Conservation (phyloP, 2,888 invertebrate species). For the Callinectes sapidus region DNA sequence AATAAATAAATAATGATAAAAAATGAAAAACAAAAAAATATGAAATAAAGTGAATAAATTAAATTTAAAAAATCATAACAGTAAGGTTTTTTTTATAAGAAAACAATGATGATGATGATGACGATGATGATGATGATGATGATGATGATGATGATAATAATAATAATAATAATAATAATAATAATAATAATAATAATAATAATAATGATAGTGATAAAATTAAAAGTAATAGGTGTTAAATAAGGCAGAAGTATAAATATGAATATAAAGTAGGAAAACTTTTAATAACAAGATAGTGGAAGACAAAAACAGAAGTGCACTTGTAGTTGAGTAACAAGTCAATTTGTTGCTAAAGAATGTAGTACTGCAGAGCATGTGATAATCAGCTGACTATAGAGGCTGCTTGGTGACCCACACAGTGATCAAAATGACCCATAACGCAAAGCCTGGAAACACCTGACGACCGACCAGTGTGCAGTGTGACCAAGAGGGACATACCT, state of each 20-base stretch:
- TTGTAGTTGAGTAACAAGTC: constrained; percentile 2
- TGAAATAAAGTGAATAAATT: too few relatives aligned
- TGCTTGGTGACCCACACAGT: constrained; percentile 49
- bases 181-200: background rate
- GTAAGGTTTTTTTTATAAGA: too few relatives aligned
- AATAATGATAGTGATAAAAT: background rate
- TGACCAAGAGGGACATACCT: constrained; percentile 72
- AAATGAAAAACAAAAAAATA: background rate
- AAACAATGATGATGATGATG: too few relatives aligned
- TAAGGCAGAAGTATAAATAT: background rate
- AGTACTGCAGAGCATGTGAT: constrained; percentile 15
- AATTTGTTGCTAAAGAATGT: constrained; percentile 41
- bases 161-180: background rate
- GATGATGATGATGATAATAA: too few relatives aligned
- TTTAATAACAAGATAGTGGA: background rate
- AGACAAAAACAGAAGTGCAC: constrained; percentile 7
- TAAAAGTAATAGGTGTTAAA: background rate
- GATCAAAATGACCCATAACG: constrained; percentile 54
- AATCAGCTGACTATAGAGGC: constrained; percentile 8
- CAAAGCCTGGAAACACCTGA: constrained; percentile 70
- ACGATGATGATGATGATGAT: too few relatives aligned
- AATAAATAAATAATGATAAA: background rate
- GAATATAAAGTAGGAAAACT: background rate
- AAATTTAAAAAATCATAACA: background rate
- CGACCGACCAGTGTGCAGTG: constrained; percentile 69